A percentile compares a stretch with the other conserved stretches of the same genome.
Conservation (phyloP, 2,113 vertebrate genomes). For the Aleadryas rufinucha region DNA sequence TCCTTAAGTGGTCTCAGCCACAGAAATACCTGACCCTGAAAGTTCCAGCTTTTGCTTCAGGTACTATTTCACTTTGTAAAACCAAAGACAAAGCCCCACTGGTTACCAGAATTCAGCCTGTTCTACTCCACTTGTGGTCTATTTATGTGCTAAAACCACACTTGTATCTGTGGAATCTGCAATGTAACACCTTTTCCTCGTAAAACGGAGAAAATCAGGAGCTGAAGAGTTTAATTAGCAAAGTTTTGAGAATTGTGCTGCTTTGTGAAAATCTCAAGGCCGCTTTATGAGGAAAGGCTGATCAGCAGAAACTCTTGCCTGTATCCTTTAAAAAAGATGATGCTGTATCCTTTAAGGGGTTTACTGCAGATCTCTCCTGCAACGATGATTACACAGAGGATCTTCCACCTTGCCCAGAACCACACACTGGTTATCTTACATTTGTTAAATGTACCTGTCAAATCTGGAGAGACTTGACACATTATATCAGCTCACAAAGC, state of each 20-base stretch:
- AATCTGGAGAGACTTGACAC: background rate
- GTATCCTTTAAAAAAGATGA: background rate
- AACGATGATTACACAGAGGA: background rate
- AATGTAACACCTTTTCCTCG: background rate
- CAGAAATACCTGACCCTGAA: background rate
- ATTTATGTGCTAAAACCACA: background rate
- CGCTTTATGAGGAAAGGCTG: background rate
- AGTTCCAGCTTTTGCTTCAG: background rate
- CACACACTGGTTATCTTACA: background rate
- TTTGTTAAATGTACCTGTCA: background rate
- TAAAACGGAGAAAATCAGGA: background rate
- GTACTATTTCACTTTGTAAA: background rate
- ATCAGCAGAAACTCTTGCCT: background rate
- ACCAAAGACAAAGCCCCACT: background rate
- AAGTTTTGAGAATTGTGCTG: background rate
- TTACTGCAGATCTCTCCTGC: background rate
- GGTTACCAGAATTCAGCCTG: background rate
- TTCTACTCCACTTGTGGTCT: background rate
- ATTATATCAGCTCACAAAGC: background rate
- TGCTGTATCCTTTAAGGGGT: background rate
- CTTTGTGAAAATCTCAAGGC: background rate
- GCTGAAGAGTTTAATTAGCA: background rate
- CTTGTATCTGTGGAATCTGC: background rate
- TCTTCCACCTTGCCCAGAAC: background rate
- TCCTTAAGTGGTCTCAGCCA: background rate